A percentile compares a stretch with the other conserved stretches of the same genome.
Conservation (phyloP, 2,797 vertebrate genomes). For the Prunella strophiata region DNA sequence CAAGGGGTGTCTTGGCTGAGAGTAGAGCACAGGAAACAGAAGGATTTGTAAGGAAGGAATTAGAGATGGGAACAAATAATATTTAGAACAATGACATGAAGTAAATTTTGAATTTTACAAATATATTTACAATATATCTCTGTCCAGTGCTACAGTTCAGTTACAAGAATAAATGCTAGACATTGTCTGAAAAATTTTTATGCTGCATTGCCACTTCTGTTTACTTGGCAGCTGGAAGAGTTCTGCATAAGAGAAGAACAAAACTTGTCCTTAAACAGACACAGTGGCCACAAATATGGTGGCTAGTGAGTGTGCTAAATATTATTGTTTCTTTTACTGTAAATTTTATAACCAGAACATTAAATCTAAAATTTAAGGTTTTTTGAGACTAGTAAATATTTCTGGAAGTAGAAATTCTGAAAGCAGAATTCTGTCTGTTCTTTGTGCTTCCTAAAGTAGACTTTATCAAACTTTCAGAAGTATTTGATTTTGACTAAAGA, state of each 20-base stretch:
- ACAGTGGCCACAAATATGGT: neutral
- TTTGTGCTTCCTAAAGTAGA: neutral
- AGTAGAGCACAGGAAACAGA: neutral
- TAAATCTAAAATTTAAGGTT: neutral
- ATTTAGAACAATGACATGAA: neutral
- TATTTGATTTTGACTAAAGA: neutral
- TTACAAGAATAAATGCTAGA: neutral
- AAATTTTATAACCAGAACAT: neutral
- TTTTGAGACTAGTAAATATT: neutral
- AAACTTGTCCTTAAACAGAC: neutral
- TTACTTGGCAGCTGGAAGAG: neutral
- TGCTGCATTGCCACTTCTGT: neutral
- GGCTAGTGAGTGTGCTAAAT: neutral
- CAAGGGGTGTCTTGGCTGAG: neutral
- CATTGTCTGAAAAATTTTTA: neutral
- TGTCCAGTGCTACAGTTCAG: neutral
- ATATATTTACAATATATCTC: neutral
- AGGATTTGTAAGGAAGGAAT: neutral
- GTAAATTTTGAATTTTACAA: neutral
- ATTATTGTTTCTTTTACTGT: neutral
- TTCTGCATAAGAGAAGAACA: neutral
- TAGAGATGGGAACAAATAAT: neutral
- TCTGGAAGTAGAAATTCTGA: neutral
- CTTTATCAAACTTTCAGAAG: neutral
- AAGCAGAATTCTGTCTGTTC: neutral